Evolutionary conservation across 1,140 invertebrate genomes (phyloP).

Genomic region (Arion vulgaris): DNA sequence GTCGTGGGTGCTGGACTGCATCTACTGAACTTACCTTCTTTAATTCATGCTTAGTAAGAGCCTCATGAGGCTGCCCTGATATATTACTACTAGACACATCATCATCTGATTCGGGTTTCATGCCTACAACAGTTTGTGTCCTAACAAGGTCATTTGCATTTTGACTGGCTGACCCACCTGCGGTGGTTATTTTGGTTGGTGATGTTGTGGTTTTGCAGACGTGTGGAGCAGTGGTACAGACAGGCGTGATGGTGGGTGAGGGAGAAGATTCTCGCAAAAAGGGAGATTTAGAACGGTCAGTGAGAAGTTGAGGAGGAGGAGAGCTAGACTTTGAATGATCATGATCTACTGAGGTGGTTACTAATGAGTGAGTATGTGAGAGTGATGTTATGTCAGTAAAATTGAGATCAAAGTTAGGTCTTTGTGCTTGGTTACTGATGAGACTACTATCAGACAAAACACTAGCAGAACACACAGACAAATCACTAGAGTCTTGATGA

Average conservation of each 20-base stretch:
- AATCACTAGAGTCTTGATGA: constrained; percentile 5
- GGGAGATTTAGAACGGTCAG: not conserved
- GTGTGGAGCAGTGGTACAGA: not conserved
- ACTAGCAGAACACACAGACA: not conserved
- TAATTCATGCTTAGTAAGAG: not conserved
- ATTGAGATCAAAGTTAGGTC: constrained; percentile 27
- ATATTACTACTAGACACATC: not conserved
- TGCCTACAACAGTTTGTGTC: not conserved
- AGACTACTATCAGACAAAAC: not conserved
- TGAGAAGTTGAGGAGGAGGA: not conserved
- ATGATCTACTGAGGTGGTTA: not conserved
- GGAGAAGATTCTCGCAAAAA: not conserved
- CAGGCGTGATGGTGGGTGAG: not conserved
- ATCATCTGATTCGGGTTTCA: not conserved
- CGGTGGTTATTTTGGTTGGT: not conserved
- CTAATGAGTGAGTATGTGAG: not conserved
- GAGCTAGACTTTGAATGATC: not conserved
- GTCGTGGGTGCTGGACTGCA: not conserved
- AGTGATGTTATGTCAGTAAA: constrained; percentile 26
- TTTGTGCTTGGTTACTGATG: not conserved
- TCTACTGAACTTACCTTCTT: constrained; percentile 31
- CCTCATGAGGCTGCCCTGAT: not conserved
- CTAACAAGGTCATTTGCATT: constrained; percentile 32
- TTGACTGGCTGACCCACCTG: constrained; percentile 33
- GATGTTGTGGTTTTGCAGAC: not conserved